Percentiles rank a stretch among this genome's conserved stretches.
Evolutionary conservation across 2,888 invertebrate genomes (phyloP).

Genomic region (Operophtera brumata): DNA sequence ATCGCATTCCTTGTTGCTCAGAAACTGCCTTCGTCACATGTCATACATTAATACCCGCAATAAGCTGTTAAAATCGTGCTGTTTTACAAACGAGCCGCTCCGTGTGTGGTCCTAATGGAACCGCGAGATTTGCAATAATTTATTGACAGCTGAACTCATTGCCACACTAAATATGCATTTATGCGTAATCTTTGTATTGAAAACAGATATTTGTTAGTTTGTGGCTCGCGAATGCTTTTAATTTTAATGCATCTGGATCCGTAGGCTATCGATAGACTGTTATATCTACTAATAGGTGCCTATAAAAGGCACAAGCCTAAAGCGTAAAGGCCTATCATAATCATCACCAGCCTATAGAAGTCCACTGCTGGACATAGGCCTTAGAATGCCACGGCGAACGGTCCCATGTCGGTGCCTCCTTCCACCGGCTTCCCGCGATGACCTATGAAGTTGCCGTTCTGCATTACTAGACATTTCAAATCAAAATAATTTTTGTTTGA

Average conservation of each 20-base stretch:
- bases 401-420: no score
- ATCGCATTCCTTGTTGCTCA: conserved; percentile 48
- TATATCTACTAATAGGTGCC: neutral
- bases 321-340: no score
- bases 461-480: no score
- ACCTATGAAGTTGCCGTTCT: no score
- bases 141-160: conserved; percentile 62
- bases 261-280: neutral
- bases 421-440: no score
- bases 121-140: conserved; percentile 62
- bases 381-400: no score
- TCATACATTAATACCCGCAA: conserved; percentile 47
- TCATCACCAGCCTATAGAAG: no score
- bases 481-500: no score
- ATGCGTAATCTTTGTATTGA: conserved; percentile 43
- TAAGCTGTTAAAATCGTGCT: conserved; percentile 58
- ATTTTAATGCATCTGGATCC: conserved; percentile 12
- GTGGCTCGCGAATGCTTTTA: conserved; percentile 20
- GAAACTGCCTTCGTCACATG: conserved; percentile 48
- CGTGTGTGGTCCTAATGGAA: conserved; percentile 67
- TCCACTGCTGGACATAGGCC: no score
- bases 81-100: conserved; percentile 48
- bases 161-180: conserved; percentile 49
- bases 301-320: conserved; percentile 2
- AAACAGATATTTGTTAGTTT: conserved; percentile 22